Conservation (phyloP, 1,140 invertebrate genomes). For the Tetramorium alpestre region DNA sequence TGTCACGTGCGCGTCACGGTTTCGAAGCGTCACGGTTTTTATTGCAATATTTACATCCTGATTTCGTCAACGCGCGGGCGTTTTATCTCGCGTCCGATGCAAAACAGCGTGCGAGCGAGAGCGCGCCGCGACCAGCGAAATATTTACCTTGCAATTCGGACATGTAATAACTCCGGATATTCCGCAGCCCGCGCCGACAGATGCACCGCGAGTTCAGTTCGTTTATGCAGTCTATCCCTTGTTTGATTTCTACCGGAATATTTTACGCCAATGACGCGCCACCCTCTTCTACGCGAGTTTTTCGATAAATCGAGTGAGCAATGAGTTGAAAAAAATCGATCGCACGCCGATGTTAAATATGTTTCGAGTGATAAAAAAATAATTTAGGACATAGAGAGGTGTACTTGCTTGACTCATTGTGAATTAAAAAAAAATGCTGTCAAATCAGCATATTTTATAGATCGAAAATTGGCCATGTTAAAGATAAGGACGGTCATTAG, state of each 20-base stretch:
- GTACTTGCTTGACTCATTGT: not conserved
- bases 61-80: conserved; percentile 45
- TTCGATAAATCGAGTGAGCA: conserved; percentile 44
- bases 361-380: not conserved
- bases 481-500: too few relatives aligned
- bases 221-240: conserved; percentile 45
- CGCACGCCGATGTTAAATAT: not conserved
- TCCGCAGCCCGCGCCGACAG: conserved; percentile 29
- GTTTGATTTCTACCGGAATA: conserved; percentile 54
- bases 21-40: conserved; percentile 43
- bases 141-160: conserved; percentile 60
- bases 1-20: conserved; percentile 18
- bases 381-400: not conserved
- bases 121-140: conserved; percentile 21
- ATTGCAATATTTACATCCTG: conserved; percentile 58
- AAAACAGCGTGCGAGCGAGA: conserved; percentile 25
- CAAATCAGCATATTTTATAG: not conserved
- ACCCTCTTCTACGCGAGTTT: conserved; percentile 5
- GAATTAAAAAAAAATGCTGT: not conserved
- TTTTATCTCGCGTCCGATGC: conserved; percentile 49
- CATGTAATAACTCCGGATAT: conserved; percentile 61
- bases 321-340: conserved; percentile 21
- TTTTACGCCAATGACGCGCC: conserved; percentile 47
- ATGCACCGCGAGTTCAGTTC: conserved; percentile 27
- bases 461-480: not conserved